Conservation (phyloP, 2,797 vertebrate species). For the Typhlichthys subterraneus region DNA sequence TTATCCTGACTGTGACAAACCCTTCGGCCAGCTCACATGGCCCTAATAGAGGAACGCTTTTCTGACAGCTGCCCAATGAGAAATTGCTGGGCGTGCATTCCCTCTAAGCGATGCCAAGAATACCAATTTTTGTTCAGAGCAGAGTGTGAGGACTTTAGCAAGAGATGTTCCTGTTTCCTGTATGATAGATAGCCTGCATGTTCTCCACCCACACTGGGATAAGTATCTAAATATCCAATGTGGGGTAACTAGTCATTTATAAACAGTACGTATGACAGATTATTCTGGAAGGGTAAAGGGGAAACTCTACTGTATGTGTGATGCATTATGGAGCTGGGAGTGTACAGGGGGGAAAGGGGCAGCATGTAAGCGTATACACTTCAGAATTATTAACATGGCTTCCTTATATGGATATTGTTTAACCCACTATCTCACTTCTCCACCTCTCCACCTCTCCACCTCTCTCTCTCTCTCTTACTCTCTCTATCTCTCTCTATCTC, state of each 20-base stretch:
- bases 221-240: conserved; percentile 44
- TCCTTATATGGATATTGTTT: no score
- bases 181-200: conserved; percentile 37
- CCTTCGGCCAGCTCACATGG: conserved; percentile 35
- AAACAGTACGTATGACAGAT: conserved; percentile 15
- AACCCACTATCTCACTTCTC: not conserved
- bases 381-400: no score
- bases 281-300: conserved; percentile 9
- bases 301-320: not conserved
- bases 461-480: not conserved
- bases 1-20: conserved; percentile 63
- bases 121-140: conserved; percentile 77
- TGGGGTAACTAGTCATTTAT: conserved; percentile 18
- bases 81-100: conserved; percentile 71
- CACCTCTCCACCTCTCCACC: not conserved
- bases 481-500: conserved; percentile 13
- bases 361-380: no score
- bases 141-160: conserved; percentile 56
- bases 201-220: conserved; percentile 33
- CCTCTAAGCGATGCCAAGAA: conserved; percentile 67
- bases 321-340: conserved; percentile 27
- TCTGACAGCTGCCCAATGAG: conserved; percentile 75
- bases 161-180: conserved; percentile 56
- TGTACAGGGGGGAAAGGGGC: not conserved
- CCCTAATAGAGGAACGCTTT: conserved; percentile 68